These are phyloP conservation scores for Rousettus leschenaultii DNA, from an alignment of 2,113 vertebrate genomes.

Conservation along the genomic window DNA sequence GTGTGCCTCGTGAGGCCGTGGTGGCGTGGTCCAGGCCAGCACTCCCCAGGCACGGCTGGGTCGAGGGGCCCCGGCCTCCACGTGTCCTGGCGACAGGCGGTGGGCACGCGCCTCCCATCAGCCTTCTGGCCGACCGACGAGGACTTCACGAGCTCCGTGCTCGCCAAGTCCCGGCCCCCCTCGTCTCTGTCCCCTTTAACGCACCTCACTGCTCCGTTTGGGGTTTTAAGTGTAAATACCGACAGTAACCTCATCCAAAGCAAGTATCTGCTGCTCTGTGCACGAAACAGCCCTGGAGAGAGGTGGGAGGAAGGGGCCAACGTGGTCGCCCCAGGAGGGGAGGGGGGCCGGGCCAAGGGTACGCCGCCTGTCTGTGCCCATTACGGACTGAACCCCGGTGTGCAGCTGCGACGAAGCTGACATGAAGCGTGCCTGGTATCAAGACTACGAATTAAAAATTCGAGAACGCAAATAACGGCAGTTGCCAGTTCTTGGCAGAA, in stretches of 20 bases:
- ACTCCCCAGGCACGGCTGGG: neutral
- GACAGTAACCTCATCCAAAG: neutral
- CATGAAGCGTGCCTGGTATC: fast-evolving
- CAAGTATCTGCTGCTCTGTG: fast-evolving
- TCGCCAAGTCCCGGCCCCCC: too few relatives aligned
- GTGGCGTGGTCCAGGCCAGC: neutral
- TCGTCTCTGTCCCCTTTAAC: too few relatives aligned
- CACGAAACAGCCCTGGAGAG: fast-evolving
- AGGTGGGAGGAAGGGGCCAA: fast-evolving
- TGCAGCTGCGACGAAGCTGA: too few relatives aligned
- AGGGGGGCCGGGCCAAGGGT: fast-evolving
- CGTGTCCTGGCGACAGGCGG: fast-evolving
- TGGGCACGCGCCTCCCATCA: neutral
- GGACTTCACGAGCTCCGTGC: too few relatives aligned
- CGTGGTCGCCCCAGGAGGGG: neutral
- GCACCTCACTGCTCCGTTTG: neutral
- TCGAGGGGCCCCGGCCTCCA: fast-evolving
- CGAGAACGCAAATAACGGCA: fast-evolving
- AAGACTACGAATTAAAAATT: neutral
- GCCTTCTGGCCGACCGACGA: neutral
- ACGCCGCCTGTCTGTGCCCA: neutral
- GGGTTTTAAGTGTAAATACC: neutral
- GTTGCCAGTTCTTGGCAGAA: neutral
- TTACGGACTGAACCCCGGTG: too few relatives aligned
- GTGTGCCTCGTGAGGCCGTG: fast-evolving